phyloP scores from a whole-genome alignment of 2,888 invertebrate genomes.

The Eucera pruinosa region DNA sequence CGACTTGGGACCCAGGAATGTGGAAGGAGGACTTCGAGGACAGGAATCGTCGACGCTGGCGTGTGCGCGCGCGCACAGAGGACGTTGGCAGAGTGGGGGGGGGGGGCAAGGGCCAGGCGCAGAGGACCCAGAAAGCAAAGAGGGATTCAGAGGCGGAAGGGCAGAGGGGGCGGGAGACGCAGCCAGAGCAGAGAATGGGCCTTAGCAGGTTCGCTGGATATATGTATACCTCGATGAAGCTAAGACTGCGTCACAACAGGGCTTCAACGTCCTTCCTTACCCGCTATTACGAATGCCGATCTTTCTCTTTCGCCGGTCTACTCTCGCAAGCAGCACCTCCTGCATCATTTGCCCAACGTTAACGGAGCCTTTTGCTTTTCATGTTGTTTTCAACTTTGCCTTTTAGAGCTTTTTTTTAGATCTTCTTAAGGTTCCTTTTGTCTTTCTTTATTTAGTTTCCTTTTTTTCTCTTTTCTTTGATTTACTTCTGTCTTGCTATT shows the following conservation, averaged over 20 bases:
- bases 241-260: constrained; percentile 76
- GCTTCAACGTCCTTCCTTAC: constrained; percentile 79
- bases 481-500: not conserved
- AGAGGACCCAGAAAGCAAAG: constrained; percentile 66
- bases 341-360: constrained; percentile 69
- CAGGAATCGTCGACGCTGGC: constrained; percentile 68
- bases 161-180: constrained; percentile 65
- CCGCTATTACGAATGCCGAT: constrained; percentile 51
- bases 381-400: not conserved
- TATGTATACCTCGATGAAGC: constrained; percentile 80
- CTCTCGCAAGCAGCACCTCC: constrained; percentile 78
- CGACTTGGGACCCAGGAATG: constrained; percentile 76
- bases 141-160: constrained; percentile 33
- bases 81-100: constrained; percentile 46
- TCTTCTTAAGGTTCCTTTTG: not conserved
- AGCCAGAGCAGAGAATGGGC: constrained; percentile 77
- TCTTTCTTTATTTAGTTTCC: not conserved
- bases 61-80: constrained; percentile 28
- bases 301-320: constrained; percentile 43
- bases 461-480: too few relatives aligned
- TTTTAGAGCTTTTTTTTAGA: not conserved
- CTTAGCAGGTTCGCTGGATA: constrained; percentile 85
- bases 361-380: constrained; percentile 19
- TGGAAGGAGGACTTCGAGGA: constrained; percentile 72
- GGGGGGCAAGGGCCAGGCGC: constrained; percentile 42